Evolutionary conservation across 2,113 vertebrate species (phyloP).

Genomic region (Pelvicachromis taeniatus): DNA sequence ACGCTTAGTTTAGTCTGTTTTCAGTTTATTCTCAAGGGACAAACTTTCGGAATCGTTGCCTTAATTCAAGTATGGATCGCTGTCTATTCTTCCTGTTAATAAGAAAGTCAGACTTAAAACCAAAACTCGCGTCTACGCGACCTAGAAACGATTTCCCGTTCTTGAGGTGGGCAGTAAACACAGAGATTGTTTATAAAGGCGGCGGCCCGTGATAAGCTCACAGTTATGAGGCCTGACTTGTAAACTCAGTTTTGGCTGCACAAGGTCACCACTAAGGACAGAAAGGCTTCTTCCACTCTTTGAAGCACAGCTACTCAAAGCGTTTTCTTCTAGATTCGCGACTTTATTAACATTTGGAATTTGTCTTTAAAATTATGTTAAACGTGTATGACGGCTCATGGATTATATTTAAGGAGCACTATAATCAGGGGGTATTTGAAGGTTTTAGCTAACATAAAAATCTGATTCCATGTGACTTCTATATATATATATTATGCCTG

Average conservation of each 20-base stretch:
- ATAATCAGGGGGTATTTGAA: not conserved
- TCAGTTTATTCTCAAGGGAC: not conserved
- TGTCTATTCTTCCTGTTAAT: not conserved
- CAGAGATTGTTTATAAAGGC: not conserved
- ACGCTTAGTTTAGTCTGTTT: not conserved
- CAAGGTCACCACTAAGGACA: conserved; percentile 42
- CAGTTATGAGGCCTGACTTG: conserved; percentile 1
- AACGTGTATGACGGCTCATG: fast-evolving
- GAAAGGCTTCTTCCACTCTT: not conserved
- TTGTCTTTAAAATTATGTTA: not conserved
- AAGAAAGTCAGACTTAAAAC: not conserved
- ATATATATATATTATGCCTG: not conserved
- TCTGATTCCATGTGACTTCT: not conserved
- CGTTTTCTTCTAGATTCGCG: not conserved
- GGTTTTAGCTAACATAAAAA: not conserved
- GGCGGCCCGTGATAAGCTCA: not conserved
- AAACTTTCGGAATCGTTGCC: not conserved
- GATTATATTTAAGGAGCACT: not conserved
- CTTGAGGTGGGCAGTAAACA: not conserved
- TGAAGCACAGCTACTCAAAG: not conserved
- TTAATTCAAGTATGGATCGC: not conserved
- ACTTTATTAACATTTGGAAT: not conserved
- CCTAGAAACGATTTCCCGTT: not conserved
- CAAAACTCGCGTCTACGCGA: not conserved
- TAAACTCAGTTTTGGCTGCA: conserved; percentile 11